Conservation (phyloP, 2,888 invertebrate genomes). For the Athalia rosae region DNA sequence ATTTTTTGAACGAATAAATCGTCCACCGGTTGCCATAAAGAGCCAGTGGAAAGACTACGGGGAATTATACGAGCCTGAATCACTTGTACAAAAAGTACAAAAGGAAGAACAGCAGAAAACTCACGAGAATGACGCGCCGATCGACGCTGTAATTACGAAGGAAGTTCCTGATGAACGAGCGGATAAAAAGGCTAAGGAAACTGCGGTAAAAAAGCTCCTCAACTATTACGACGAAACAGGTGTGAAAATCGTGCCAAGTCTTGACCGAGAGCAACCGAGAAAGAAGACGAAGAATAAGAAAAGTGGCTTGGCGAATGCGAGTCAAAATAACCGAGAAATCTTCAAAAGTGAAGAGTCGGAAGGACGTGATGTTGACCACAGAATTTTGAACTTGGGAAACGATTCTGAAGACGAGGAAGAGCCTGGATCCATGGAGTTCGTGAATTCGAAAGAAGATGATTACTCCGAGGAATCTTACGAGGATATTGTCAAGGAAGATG, state of each 20-base stretch:
- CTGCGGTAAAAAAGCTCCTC: constrained; percentile 48
- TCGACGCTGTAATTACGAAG: constrained; percentile 43
- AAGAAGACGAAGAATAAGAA: background rate
- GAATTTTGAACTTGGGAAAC: background rate
- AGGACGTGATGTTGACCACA: background rate
- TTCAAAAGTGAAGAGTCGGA: background rate
- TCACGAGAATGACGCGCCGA: constrained; percentile 35
- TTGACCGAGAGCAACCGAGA: constrained; percentile 1
- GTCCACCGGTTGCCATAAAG: constrained; percentile 34
- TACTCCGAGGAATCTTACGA: constrained; percentile 46
- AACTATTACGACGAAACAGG: constrained; percentile 51
- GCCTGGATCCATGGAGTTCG: constrained; percentile 46
- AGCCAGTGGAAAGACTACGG: constrained; percentile 49
- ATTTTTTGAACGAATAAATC: constrained; percentile 53
- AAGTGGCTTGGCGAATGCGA: background rate
- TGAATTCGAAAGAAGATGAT: constrained; percentile 31
- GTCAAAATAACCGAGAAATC: no score
- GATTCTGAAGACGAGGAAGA: constrained; percentile 29
- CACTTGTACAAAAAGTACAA: constrained; percentile 30
- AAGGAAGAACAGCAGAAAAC: constrained; percentile 25
- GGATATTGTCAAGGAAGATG: constrained; percentile 8
- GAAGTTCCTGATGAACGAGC: constrained; percentile 39
- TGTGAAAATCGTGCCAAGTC: background rate
- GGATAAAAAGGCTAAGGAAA: constrained; percentile 50
- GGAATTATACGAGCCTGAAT: constrained; percentile 59